Base-by-base conservation (phyloP, 2,888 invertebrate species). In the Clivina fossor region DNA sequence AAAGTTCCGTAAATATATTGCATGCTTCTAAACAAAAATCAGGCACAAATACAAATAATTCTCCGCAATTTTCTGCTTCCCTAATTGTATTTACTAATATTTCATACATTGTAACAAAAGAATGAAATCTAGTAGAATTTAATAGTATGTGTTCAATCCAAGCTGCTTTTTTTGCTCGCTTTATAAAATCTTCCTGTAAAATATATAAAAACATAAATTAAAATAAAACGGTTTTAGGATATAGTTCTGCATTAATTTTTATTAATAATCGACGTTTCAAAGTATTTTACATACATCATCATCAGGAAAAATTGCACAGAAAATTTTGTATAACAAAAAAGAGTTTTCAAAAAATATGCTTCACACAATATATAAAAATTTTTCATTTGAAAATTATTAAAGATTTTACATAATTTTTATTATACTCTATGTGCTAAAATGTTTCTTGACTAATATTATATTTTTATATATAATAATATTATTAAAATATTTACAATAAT, bases 11-110 rank as follows among this genome's bases (percentile, higher is more conserved):
- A 20, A 37, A 46, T 2, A 46, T 19, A 37, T 54, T 46, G 16
- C 37, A 59, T 19, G 80, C 77, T 62, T 84, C 83, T 7, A 86
- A 70, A 67, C 85, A 86, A 62, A 83, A 81, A 64, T 85, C 85
- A 5, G 86, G 86, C 53, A 85, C 79, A 68, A 84, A 86, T 26
- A 80, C 76, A 66, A 86, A 84, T 50, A 85, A 71, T 19, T 77
- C 71, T 1, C 80, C 81, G 53, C 76, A 75, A 2, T 69, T 66
- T 1, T 83, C 81, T 0, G 83, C 79, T 37, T 71, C 75, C 64
- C 79, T 70, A n/a, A 81, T 64, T 0, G 80, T 81, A 22, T 72
- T 68, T 4, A 83, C 66, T 0, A 81, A 74, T 2, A 78, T 76
- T 56, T 77, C 76, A n/a, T 84, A 67, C 11, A 86, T 62, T 79